These are phyloP conservation scores for Cydia splendana DNA, from an alignment of 1,140 invertebrate species.

Conservation along the genomic window DNA sequence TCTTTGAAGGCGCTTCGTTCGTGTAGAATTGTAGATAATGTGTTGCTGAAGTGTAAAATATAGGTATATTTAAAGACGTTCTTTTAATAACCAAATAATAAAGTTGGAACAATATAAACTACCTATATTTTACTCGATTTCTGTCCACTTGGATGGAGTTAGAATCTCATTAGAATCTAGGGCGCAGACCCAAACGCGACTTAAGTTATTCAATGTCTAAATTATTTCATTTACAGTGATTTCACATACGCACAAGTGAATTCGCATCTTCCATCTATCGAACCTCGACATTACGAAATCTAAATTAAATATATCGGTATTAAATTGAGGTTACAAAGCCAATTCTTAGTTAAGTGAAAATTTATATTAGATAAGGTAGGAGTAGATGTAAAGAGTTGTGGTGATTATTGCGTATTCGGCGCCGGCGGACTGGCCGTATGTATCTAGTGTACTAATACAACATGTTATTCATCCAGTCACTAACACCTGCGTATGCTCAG, in stretches of 20 bases:
- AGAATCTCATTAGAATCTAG: slow-evolving; percentile 29
- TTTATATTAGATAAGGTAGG: slow-evolving; percentile 68
- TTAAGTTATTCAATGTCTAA: slow-evolving; percentile 41
- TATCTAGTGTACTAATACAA: neutral
- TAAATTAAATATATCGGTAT: slow-evolving; percentile 45
- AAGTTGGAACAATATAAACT: neutral
- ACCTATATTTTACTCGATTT: neutral
- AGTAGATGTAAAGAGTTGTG: slow-evolving; percentile 58
- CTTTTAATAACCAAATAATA: neutral
- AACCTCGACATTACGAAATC: slow-evolving; percentile 42
- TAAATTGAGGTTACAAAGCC: slow-evolving; percentile 56
- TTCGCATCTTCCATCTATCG: slow-evolving; percentile 54
- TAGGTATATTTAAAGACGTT: neutral
- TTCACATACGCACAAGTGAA: slow-evolving; percentile 64
- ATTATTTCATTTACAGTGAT: slow-evolving; percentile 44
- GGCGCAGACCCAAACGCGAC: slow-evolving; percentile 38
- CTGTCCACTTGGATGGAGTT: neutral
- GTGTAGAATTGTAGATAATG: neutral
- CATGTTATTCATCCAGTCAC: neutral
- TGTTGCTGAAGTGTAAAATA: slow-evolving; percentile 7
- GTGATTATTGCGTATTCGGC: slow-evolving; percentile 52
- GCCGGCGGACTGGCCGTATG: slow-evolving; percentile 35
- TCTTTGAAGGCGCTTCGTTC: neutral
- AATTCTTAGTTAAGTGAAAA: slow-evolving; percentile 69
- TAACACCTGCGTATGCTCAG: slow-evolving; percentile 19